These are phyloP conservation scores for Volucella inflata DNA, from an alignment of 2,888 invertebrate genomes.

Conservation along the genomic window DNA sequence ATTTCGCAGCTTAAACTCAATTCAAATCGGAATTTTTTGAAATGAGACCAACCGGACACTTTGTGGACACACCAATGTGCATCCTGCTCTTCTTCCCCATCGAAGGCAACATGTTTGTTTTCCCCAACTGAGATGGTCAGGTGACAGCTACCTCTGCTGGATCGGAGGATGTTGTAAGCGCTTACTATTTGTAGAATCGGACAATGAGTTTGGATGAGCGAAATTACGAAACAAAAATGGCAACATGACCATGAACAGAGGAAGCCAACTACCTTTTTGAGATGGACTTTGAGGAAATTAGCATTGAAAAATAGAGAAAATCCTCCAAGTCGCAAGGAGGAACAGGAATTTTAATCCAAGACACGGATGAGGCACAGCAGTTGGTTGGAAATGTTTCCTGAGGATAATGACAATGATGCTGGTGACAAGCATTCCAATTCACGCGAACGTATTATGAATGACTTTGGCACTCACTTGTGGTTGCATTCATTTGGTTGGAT, in stretches of 20 bases:
- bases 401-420: slow-evolving; percentile 30
- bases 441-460: slow-evolving; percentile 64
- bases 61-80: slow-evolving; percentile 51
- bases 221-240: slow-evolving; percentile 65
- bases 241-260: slow-evolving; percentile 66
- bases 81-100: slow-evolving; percentile 2
- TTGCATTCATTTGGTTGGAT: background rate
- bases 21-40: slow-evolving; percentile 66
- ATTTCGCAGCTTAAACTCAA: slow-evolving; percentile 72
- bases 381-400: background rate
- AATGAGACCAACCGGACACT: slow-evolving; percentile 70
- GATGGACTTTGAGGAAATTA: slow-evolving; percentile 58
- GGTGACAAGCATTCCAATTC: slow-evolving; percentile 67
- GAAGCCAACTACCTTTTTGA: slow-evolving; percentile 47
- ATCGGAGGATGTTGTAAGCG: slow-evolving; percentile 4
- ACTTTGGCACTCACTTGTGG: slow-evolving; percentile 9
- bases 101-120: slow-evolving; percentile 58
- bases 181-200: slow-evolving; percentile 5
- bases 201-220: slow-evolving; percentile 62
- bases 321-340: slow-evolving; percentile 14
- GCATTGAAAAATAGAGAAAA: slow-evolving; percentile 69
- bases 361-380: slow-evolving; percentile 11
- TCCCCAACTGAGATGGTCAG: slow-evolving; percentile 36
- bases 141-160: slow-evolving; percentile 55
- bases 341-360: background rate